phyloP scores from a whole-genome alignment of 2,888 invertebrate genomes.

The Brachypalpus laphriformis region DNA sequence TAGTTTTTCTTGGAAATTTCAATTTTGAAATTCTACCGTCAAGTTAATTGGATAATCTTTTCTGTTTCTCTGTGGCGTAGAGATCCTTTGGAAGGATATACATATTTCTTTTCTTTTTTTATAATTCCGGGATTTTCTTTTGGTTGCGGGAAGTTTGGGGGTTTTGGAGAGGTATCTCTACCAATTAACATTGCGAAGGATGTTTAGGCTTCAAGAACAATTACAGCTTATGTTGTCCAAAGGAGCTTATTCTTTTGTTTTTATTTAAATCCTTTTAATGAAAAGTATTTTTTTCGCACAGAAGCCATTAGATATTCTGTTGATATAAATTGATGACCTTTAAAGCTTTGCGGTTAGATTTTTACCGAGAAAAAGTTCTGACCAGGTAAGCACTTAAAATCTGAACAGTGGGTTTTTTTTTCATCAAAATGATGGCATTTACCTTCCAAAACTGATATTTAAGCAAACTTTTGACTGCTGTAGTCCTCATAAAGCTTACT shows the following conservation, averaged over 20 bases:
- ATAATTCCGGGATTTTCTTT: neutral
- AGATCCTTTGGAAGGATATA: conserved; percentile 1
- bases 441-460: no score
- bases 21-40: conserved; percentile 20
- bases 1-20: conserved; percentile 20
- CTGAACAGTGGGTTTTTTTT: neutral
- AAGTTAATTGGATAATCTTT: conserved; percentile 62
- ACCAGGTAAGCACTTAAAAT: neutral
- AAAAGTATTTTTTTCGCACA: neutral
- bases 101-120: neutral
- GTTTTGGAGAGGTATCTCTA: neutral
- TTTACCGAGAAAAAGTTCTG: neutral
- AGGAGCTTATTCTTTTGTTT: neutral
- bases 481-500: no score
- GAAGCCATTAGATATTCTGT: neutral
- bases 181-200: conserved; percentile 13
- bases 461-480: no score
- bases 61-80: conserved; percentile 5
- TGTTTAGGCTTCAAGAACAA: conserved; percentile 26
- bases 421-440: no score
- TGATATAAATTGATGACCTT: conserved; percentile 3
- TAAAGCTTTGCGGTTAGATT: neutral
- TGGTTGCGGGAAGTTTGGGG: conserved; percentile 3
- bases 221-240: neutral
- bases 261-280: neutral